A percentile compares a stretch with the other conserved stretches of the same genome.
These are phyloP conservation scores for Centropus bengalensis DNA, from an alignment of 2,113 vertebrate species.

Conservation along the genomic window DNA sequence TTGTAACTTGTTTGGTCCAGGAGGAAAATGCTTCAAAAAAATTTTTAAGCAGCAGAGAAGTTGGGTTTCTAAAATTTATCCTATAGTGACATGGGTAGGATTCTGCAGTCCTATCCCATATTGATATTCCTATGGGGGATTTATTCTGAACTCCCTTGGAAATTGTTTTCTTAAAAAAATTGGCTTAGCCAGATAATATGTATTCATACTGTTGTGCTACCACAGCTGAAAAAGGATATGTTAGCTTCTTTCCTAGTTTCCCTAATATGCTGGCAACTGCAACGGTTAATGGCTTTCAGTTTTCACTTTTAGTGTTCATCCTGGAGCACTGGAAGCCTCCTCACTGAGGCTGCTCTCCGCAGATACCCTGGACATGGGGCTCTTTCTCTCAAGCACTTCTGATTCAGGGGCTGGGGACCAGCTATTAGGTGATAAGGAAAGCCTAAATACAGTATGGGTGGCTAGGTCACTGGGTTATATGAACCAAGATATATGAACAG, in stretches of 20 bases:
- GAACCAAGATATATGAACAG: neutral
- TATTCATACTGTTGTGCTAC: neutral
- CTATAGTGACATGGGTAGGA: neutral
- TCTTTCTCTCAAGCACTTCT: neutral
- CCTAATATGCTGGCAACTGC: neutral
- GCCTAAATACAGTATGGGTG: neutral
- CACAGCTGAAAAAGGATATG: accelerated
- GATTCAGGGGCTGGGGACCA: neutral
- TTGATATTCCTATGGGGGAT: neutral
- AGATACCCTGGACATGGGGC: neutral
- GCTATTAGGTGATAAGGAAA: neutral
- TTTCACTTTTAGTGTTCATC: conserved; percentile 25
- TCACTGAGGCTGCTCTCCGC: neutral
- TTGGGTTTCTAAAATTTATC: neutral
- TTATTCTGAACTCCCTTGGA: neutral
- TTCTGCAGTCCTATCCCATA: neutral
- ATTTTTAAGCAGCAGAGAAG: neutral
- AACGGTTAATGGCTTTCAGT: conserved; percentile 24
- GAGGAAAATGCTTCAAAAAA: neutral
- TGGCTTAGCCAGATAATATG: neutral
- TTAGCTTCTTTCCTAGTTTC: neutral
- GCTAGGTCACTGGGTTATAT: neutral
- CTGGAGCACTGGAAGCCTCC: accelerated
- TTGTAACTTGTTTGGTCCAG: neutral
- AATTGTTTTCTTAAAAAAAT: neutral